Percentiles rank a stretch among this genome's conserved stretches.
phyloP scores from a whole-genome alignment of 2,888 invertebrate species.

The Idaea biselata region DNA sequence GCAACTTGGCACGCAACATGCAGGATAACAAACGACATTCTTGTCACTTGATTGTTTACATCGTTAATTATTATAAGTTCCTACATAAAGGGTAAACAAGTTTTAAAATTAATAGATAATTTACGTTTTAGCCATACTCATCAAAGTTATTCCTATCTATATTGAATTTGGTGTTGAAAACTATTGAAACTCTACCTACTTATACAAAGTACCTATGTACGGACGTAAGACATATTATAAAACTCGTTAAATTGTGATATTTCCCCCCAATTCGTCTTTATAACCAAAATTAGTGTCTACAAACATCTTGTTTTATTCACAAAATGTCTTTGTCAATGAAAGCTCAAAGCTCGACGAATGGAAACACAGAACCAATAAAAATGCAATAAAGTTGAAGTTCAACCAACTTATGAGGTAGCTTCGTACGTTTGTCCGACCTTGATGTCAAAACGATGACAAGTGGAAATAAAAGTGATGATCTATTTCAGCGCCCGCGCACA shows the following conservation, averaged over 20 bases:
- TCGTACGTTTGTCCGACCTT: slow-evolving; percentile 15
- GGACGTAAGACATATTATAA: not conserved
- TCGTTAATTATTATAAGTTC: not conserved
- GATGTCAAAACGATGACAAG: slow-evolving; percentile 21
- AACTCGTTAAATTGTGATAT: not conserved
- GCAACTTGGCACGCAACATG: not conserved
- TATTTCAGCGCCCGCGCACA: slow-evolving; percentile 32
- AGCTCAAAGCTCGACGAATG: slow-evolving; percentile 3
- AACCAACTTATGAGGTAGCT: slow-evolving; percentile 15
- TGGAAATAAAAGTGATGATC: slow-evolving; percentile 27
- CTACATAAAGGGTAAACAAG: too few species aligned
- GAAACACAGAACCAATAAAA: not conserved
- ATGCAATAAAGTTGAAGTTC: slow-evolving; percentile 12
- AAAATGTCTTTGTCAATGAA: not conserved
- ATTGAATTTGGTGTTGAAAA: too few species aligned
- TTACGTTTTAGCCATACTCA: too few species aligned
- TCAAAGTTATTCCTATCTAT: too few species aligned
- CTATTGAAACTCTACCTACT: too few species aligned
- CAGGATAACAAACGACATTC: not conserved
- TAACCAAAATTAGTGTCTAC: not conserved
- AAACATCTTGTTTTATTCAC: not conserved
- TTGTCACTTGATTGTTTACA: not conserved
- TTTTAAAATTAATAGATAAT: too few species aligned
- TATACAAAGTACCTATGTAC: too few species aligned
- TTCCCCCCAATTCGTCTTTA: not conserved